Evolutionary conservation across 2,113 vertebrate species (phyloP).

Genomic region (Prolemur simus): DNA sequence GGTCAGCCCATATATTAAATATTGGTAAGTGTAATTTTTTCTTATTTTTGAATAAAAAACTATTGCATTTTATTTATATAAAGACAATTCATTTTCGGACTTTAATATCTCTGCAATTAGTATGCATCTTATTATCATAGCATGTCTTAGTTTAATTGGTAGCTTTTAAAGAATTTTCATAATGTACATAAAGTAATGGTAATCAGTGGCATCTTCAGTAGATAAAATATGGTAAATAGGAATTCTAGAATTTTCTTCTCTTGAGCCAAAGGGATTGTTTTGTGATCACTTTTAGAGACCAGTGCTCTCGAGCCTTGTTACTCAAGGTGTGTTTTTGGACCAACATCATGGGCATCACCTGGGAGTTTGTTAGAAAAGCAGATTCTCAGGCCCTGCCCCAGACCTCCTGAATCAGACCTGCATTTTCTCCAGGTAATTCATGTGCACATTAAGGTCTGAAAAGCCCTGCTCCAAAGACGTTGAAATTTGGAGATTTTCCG

Average conservation of each 20-base stretch:
- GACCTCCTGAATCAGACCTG: background rate
- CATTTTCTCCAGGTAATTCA: background rate
- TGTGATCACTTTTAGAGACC: background rate
- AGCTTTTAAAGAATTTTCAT: background rate
- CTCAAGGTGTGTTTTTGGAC: background rate
- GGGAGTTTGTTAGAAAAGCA: background rate
- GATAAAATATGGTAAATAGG: background rate
- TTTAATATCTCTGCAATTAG: background rate
- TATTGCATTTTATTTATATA: background rate
- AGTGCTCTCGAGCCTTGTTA: background rate
- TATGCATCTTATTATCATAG: background rate
- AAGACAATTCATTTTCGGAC: background rate
- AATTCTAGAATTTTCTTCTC: background rate
- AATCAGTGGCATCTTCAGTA: background rate
- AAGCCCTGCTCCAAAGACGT: background rate
- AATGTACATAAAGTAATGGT: background rate
- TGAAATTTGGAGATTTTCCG: background rate
- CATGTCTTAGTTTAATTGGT: background rate
- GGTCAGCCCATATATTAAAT: background rate
- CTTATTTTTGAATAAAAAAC: conserved; percentile 3
- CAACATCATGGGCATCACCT: too few relatives aligned
- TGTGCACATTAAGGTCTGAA: background rate
- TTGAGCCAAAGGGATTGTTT: background rate
- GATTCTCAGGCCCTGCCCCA: background rate
- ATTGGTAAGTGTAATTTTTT: background rate